phyloP scores from a whole-genome alignment of 2,797 vertebrate genomes.

The Salarias fasciatus region DNA sequence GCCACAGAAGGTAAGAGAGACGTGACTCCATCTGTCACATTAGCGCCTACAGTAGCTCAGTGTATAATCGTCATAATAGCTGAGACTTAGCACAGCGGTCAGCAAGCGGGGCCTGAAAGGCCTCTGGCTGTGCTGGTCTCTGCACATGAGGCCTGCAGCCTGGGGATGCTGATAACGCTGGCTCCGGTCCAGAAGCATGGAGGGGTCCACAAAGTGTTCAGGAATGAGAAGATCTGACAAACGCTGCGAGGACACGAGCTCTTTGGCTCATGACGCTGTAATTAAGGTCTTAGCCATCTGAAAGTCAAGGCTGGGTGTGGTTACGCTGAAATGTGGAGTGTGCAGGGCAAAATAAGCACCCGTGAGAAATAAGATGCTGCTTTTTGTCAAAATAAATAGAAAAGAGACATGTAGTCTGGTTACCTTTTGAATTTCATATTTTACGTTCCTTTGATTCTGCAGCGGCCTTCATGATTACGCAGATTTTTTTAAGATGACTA shows the following conservation, averaged over 20 bases:
- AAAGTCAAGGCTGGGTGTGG: constrained; percentile 63
- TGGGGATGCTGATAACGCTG: constrained; percentile 36
- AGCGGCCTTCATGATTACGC: too few relatives aligned
- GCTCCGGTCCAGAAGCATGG: constrained; percentile 49
- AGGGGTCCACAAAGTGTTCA: constrained; percentile 26
- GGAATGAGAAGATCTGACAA: constrained; percentile 22
- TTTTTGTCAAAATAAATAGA: constrained; percentile 36
- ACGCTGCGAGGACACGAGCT: constrained; percentile 29
- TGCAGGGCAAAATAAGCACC: constrained; percentile 58
- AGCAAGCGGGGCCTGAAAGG: constrained; percentile 45
- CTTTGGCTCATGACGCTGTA: constrained; percentile 45
- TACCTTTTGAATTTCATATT: too few relatives aligned
- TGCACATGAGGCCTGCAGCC: constrained; percentile 31
- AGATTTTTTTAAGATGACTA: too few relatives aligned
- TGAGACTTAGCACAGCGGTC: constrained; percentile 49
- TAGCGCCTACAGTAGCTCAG: constrained; percentile 5
- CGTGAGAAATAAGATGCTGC: constrained; percentile 33
- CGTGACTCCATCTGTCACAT: constrained; percentile 27
- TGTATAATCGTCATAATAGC: constrained; percentile 54
- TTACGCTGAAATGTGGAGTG: constrained; percentile 37
- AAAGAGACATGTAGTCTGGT: neutral
- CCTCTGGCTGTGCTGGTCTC: constrained; percentile 43
- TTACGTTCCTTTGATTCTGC: too few relatives aligned
- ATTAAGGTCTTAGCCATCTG: constrained; percentile 64
- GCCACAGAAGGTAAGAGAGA: constrained; percentile 26